Evolutionary conservation across 2,888 invertebrate species (phyloP).

Genomic region (Stenodema calcarata): DNA sequence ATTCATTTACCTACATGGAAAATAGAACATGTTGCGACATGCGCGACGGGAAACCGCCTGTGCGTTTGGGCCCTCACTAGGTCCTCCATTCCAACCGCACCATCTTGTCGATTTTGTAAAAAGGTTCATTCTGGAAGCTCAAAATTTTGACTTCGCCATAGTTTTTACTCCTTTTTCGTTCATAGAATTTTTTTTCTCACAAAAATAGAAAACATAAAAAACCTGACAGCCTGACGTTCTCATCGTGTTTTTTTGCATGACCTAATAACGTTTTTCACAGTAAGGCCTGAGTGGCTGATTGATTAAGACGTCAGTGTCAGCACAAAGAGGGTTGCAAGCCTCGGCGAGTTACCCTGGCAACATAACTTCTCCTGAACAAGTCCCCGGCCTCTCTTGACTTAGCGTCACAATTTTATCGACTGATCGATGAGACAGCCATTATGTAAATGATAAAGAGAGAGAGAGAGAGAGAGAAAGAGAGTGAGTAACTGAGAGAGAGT

Average conservation of each 20-base stretch:
- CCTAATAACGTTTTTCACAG: constrained; percentile 36
- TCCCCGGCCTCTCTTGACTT: constrained; percentile 49
- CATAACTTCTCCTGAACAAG: constrained; percentile 41
- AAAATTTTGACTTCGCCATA: no score
- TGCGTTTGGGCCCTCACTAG: no score
- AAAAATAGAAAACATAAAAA: background rate
- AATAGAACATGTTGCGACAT: no score
- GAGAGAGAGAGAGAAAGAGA: constrained; percentile 51
- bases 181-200: no score
- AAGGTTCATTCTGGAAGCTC: no score
- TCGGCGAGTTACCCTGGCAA: constrained; percentile 33
- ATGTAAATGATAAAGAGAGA: constrained; percentile 56
- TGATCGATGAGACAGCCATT: constrained; percentile 56
- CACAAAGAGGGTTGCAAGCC: background rate
- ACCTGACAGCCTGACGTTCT: background rate
- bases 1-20: no score
- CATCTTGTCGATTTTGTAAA: no score
- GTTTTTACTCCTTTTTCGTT: no score
- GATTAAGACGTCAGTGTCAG: constrained; percentile 46
- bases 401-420: constrained; percentile 55
- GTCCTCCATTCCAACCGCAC: no score
- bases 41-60: no score
- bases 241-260: background rate
- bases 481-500: constrained; percentile 55
- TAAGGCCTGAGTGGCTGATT: constrained; percentile 27